Percentiles rank a stretch among this genome's conserved stretches.
Evolutionary conservation across 2,888 invertebrate species (phyloP).

Genomic region (Scrobipalpa atriplicella): DNA sequence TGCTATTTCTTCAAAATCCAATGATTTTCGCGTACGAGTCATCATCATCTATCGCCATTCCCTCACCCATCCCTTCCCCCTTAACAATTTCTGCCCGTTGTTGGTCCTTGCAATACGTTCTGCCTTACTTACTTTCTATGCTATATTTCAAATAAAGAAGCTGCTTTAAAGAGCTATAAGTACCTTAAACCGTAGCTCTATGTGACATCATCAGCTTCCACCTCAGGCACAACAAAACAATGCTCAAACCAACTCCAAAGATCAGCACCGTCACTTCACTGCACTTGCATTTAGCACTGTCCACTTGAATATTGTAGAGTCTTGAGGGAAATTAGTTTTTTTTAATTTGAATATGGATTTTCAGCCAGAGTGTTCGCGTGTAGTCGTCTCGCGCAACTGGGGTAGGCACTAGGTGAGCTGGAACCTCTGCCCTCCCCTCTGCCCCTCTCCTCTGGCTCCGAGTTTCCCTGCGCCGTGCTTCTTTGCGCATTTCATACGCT

Average conservation of each 20-base stretch:
- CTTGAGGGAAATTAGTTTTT: background rate
- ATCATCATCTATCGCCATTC: background rate
- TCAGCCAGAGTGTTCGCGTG: slow-evolving; percentile 37
- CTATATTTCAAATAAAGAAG: no score
- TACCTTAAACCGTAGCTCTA: slow-evolving; percentile 2
- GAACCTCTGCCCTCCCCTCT: slow-evolving; percentile 45
- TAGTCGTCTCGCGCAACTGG: slow-evolving; percentile 49
- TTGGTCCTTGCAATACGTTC: no score
- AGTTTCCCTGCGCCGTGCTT: slow-evolving; percentile 76
- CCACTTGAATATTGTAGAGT: background rate
- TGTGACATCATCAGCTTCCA: slow-evolving; percentile 19
- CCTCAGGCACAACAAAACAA: slow-evolving; percentile 25
- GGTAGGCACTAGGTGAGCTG: slow-evolving; percentile 66
- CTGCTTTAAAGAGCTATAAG: background rate
- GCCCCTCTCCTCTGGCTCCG: slow-evolving; percentile 47
- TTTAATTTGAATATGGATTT: background rate
- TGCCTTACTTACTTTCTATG: no score
- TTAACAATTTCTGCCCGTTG: no score
- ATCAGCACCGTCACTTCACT: slow-evolving; percentile 25
- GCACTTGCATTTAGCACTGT: slow-evolving; percentile 18
- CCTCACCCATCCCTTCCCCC: background rate
- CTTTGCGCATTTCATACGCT: slow-evolving; percentile 50
- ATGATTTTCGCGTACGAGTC: background rate
- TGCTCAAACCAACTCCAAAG: background rate
- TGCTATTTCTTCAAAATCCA: background rate